phyloP scores from a whole-genome alignment of 2,797 vertebrate species.

The Myotis vivesi region DNA sequence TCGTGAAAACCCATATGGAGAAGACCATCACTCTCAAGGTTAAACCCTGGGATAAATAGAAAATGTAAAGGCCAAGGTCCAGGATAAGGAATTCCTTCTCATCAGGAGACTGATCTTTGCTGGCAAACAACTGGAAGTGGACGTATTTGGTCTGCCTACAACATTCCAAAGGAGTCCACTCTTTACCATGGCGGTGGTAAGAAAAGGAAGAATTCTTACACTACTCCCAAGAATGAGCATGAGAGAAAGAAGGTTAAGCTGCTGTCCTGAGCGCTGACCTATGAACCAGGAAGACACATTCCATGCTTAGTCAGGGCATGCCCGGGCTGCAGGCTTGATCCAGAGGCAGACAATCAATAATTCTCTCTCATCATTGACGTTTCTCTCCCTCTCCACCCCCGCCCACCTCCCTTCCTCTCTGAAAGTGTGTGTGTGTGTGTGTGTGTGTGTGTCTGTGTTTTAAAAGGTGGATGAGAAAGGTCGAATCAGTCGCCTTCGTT shows the following conservation, averaged over 20 bases:
- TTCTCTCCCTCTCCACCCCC: too few relatives aligned
- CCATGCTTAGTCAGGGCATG: too few relatives aligned
- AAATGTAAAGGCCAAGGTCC: not conserved
- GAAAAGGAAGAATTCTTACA: not conserved
- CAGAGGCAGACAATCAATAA: too few relatives aligned
- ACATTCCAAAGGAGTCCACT: not conserved
- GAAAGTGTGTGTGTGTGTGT: too few relatives aligned
- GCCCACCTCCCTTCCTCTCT: too few relatives aligned
- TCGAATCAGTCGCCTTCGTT: not conserved
- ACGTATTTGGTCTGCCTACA: not conserved
- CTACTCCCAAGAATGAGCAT: not conserved
- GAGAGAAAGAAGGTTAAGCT: not conserved
- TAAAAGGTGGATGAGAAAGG: not conserved
- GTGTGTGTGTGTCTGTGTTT: too few relatives aligned
- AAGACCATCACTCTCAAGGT: not conserved
- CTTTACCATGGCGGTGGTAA: not conserved
- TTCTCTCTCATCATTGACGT: too few relatives aligned
- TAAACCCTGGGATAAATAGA: not conserved
- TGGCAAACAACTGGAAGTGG: not conserved
- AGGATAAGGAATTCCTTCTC: not conserved
- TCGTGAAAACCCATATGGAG: not conserved
- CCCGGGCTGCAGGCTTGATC: too few relatives aligned
- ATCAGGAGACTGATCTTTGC: not conserved
- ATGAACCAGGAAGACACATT: too few relatives aligned
- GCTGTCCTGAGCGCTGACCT: not conserved